Percentiles rank a stretch among this genome's conserved stretches.
Evolutionary conservation across 1,140 invertebrate species (phyloP).

Genomic region (Brachionus manjavacas): DNA sequence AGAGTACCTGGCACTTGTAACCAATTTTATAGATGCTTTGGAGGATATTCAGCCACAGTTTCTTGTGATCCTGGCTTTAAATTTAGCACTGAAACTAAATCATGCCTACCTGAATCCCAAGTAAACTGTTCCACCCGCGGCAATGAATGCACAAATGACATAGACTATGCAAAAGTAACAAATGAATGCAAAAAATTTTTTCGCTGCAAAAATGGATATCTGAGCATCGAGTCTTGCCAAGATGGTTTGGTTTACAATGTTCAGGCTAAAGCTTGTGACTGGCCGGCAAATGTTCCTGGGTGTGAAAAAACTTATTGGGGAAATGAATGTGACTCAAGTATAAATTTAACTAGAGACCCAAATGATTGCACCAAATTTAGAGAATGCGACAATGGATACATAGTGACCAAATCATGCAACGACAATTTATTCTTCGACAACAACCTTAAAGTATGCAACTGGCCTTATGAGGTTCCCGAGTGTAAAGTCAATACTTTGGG

Average conservation of each 20-base stretch:
- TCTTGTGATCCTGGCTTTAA: not conserved
- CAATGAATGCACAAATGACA: not conserved
- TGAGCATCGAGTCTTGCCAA: not conserved
- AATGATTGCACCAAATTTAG: conserved; percentile 18
- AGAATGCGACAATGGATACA: not conserved
- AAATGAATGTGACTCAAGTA: not conserved
- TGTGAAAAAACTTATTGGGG: conserved; percentile 1
- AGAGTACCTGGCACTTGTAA: not conserved
- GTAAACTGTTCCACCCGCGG: not conserved
- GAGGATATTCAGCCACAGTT: not conserved
- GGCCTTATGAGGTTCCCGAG: not conserved
- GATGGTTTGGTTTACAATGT: not conserved
- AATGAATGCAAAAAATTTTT: not conserved
- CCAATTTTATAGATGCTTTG: conserved; percentile 11
- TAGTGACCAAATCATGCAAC: not conserved
- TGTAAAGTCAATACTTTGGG: not conserved
- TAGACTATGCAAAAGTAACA: not conserved
- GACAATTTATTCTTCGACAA: not conserved
- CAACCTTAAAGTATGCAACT: not conserved
- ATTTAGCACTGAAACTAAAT: not conserved
- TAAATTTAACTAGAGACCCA: not conserved
- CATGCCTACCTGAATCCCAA: not conserved
- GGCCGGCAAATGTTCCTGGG: not conserved
- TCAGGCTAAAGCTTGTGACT: not conserved
- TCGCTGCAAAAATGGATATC: not conserved